Conservation (phyloP, 2,113 vertebrate species). For the Bufo bufo region DNA sequence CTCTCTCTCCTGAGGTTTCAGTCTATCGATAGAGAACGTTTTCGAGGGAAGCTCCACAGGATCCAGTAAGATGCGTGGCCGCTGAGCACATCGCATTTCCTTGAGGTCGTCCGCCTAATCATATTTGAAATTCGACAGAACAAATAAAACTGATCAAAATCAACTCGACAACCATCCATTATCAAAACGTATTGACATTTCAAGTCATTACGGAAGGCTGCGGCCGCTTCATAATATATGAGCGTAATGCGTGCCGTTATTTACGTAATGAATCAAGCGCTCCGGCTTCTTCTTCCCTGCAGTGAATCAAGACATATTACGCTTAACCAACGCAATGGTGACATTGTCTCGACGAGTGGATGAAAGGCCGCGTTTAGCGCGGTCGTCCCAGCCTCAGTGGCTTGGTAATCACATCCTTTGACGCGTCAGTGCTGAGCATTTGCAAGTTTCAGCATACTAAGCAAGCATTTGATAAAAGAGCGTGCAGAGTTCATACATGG, state of each 20-base stretch:
- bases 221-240: slow-evolving; percentile 43
- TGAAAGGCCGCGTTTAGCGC: background rate
- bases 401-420: slow-evolving; percentile 13
- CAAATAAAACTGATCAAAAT: slow-evolving; percentile 34
- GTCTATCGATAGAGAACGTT: background rate
- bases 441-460: slow-evolving; percentile 37
- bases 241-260: slow-evolving; percentile 29
- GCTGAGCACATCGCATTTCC: background rate
- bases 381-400: background rate
- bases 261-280: slow-evolving; percentile 30
- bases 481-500: background rate
- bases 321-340: background rate
- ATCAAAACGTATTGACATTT: slow-evolving; percentile 49
- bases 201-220: slow-evolving; percentile 31
- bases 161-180: slow-evolving; percentile 16
- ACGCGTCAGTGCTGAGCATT: slow-evolving; percentile 6
- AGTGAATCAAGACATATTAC: slow-evolving; percentile 16
- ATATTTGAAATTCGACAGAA: slow-evolving; percentile 25
- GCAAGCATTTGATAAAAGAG: background rate
- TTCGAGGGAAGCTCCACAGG: background rate
- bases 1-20: slow-evolving; percentile 1
- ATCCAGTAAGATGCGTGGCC: background rate
- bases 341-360: background rate
- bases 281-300: background rate
- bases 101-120: slow-evolving; percentile 35